Evolutionary conservation across 2,797 vertebrate genomes (phyloP).

Genomic region (Glossophaga mutica): DNA sequence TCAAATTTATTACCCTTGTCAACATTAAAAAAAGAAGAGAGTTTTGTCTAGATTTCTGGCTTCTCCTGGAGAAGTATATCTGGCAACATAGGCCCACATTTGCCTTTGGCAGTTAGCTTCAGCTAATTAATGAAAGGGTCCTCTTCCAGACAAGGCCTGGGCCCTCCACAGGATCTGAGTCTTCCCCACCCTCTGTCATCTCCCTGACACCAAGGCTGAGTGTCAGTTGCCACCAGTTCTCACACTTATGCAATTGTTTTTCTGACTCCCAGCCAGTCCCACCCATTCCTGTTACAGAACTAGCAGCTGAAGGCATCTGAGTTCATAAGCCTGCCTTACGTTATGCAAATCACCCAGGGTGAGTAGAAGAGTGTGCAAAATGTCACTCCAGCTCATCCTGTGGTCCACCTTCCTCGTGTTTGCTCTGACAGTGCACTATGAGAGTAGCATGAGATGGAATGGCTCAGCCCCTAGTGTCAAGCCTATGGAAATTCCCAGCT

Average conservation of each 20-base stretch:
- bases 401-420: accelerated
- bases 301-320: background rate
- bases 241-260: background rate
- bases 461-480: background rate
- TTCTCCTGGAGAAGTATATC: background rate
- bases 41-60: background rate
- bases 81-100: background rate
- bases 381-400: background rate
- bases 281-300: background rate
- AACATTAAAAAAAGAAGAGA: background rate
- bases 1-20: background rate
- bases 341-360: accelerated
- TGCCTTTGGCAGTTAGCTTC: background rate
- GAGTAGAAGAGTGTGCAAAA: accelerated
- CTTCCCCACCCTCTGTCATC: background rate
- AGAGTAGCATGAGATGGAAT: background rate
- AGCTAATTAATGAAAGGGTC: background rate
- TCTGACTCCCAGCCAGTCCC: background rate
- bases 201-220: background rate
- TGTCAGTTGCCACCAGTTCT: background rate
- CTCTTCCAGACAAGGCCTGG: background rate
- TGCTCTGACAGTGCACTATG: background rate
- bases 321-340: background rate
- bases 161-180: background rate
- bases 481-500: background rate